Conservation (phyloP, 30 jellyfish, hydroid and myxozoan species). For the Cassiopea andromeda region DNA sequence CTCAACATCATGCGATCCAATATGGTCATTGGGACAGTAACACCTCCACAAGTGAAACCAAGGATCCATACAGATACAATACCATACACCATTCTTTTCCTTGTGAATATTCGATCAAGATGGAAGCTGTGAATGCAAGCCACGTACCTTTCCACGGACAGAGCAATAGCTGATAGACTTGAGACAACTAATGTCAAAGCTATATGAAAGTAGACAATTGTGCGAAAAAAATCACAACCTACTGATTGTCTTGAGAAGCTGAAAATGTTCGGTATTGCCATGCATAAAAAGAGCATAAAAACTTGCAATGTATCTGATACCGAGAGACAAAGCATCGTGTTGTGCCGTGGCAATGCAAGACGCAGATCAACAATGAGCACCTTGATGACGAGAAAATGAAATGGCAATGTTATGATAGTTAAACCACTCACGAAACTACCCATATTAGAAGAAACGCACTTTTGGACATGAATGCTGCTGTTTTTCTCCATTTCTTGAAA, state of each 20-base stretch:
- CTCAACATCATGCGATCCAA: background rate
- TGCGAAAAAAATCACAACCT: background rate
- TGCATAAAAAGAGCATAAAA: background rate
- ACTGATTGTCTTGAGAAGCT: background rate
- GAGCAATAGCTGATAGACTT: background rate
- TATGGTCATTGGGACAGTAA: background rate
- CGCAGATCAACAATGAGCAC: background rate
- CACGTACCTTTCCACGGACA: background rate
- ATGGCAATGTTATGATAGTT: background rate
- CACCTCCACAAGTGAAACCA: background rate
- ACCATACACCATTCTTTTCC: background rate
- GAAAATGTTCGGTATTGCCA: background rate
- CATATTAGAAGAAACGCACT: background rate
- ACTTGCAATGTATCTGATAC: background rate
- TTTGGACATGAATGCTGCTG: background rate
- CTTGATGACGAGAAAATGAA: background rate
- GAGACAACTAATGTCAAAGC: background rate
- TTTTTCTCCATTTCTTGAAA: background rate
- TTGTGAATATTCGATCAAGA: background rate
- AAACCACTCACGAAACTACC: background rate
- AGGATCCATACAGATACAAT: background rate
- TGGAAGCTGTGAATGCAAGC: background rate
- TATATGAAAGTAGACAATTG: background rate
- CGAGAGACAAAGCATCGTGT: background rate
- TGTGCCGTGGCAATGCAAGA: background rate